These are phyloP conservation scores for Drosophila kambysellisi DNA, from an alignment of 2,888 invertebrate genomes.

Conservation along the genomic window DNA sequence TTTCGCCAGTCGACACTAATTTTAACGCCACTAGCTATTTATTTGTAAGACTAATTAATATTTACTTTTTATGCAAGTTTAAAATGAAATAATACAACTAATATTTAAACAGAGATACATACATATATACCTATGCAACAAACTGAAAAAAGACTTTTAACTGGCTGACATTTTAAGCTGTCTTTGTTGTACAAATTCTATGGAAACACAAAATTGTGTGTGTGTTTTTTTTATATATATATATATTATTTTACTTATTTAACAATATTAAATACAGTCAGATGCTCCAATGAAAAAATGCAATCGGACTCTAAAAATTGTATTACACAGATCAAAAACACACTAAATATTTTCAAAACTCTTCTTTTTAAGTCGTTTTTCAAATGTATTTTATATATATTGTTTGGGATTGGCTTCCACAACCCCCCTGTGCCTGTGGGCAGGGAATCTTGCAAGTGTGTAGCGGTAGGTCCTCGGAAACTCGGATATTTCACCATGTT, in stretches of 20 bases:
- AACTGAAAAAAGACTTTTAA: constrained; percentile 57
- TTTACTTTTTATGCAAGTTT: constrained; percentile 75
- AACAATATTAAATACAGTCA: constrained; percentile 44
- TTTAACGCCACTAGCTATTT: constrained; percentile 79
- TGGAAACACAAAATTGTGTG: constrained; percentile 21
- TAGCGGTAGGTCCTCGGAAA: constrained; percentile 14
- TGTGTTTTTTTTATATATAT: neutral
- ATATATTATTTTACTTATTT: constrained; percentile 20
- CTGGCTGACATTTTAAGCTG: constrained; percentile 51
- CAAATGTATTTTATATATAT: constrained; percentile 39
- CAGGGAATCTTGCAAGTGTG: constrained; percentile 5
- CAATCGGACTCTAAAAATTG: constrained; percentile 56
- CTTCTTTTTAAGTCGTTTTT: constrained; percentile 35
- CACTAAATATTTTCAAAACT: constrained; percentile 21
- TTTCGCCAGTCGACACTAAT: constrained; percentile 77
- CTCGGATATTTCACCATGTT: constrained; percentile 24
- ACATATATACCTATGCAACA: constrained; percentile 49
- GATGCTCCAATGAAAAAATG: constrained; percentile 41
- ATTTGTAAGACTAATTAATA: constrained; percentile 77
- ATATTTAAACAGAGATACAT: constrained; percentile 61
- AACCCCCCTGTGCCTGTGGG: constrained; percentile 11
- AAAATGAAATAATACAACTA: constrained; percentile 74
- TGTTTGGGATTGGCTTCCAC: constrained; percentile 16
- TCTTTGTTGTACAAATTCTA: constrained; percentile 51
- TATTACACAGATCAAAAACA: constrained; percentile 24